Conservation (phyloP, 2,888 invertebrate species). For the Eustalomyia histrio region DNA sequence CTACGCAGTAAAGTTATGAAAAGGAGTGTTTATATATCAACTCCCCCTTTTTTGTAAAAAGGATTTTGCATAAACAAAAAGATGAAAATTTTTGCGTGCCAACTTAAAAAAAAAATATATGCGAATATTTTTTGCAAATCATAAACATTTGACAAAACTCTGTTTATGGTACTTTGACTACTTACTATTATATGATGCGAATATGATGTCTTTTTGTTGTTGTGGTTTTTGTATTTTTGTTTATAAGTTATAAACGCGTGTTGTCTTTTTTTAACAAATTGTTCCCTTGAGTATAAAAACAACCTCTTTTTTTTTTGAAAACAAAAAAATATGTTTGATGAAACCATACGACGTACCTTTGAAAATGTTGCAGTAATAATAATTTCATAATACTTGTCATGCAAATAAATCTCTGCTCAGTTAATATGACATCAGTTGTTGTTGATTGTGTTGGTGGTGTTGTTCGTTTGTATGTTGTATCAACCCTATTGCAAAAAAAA, state of each 20-base stretch:
- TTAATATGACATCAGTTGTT: conserved; percentile 73
- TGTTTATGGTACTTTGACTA: conserved; percentile 32
- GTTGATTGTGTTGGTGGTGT: conserved; percentile 18
- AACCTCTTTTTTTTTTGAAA: neutral
- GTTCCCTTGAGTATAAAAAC: conserved; percentile 63
- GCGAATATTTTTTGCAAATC: conserved; percentile 40
- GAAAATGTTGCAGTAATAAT: conserved; percentile 16
- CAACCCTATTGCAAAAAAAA: conserved; percentile 33
- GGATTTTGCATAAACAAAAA: conserved; percentile 44
- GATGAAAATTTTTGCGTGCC: conserved; percentile 63
- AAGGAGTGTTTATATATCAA: conserved; percentile 33
- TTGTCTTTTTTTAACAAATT: conserved; percentile 61
- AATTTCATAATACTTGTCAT: conserved; percentile 76
- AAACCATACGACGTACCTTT: conserved; percentile 35
- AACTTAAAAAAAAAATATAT: conserved; percentile 33
- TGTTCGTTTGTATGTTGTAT: neutral
- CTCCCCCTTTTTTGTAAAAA: conserved; percentile 27
- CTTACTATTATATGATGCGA: conserved; percentile 34
- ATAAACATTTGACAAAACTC: conserved; percentile 56
- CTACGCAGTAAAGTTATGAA: conserved; percentile 33
- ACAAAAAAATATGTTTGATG: neutral
- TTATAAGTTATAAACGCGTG: conserved; percentile 21
- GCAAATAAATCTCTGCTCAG: conserved; percentile 71
- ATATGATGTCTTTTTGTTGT: conserved; percentile 21
- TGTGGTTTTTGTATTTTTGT: conserved; percentile 23